phyloP scores from a whole-genome alignment of 2,797 vertebrate genomes.

The Setipinna tenuifilis region DNA sequence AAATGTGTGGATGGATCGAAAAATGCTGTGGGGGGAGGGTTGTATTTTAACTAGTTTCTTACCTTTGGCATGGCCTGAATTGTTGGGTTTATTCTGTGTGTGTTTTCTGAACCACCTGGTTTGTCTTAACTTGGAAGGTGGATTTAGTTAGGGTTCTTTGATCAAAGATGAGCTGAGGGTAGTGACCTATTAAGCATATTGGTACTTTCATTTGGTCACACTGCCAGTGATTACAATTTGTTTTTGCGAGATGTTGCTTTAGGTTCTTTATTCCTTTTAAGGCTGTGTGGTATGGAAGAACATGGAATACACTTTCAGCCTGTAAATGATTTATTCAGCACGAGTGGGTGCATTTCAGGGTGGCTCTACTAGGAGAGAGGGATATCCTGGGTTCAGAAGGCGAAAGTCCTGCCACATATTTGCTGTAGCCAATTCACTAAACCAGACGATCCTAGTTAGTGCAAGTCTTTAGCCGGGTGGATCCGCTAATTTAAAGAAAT shows the following conservation, averaged over 20 bases:
- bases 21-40: not conserved
- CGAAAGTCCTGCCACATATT: no score
- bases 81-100: no score
- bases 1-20: not conserved
- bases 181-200: not conserved
- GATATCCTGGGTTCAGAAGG: no score
- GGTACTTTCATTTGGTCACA: not conserved
- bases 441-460: no score
- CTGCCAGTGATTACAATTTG: not conserved
- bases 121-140: not conserved
- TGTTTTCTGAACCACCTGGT: not conserved
- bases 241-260: not conserved
- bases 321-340: conserved; percentile 53
- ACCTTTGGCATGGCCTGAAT: not conserved
- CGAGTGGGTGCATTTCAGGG: conserved; percentile 35
- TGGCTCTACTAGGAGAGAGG: not conserved
- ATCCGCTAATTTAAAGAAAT: no score
- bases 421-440: no score
- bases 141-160: not conserved
- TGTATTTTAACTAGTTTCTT: not conserved
- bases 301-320: conserved; percentile 24
- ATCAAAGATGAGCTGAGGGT: not conserved
- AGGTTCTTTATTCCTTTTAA: not conserved
- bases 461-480: no score
- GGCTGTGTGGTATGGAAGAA: conserved; percentile 9